Base-by-base conservation (phyloP, 2,113 vertebrate genomes). In the Piliocolobus tephrosceles region DNA sequence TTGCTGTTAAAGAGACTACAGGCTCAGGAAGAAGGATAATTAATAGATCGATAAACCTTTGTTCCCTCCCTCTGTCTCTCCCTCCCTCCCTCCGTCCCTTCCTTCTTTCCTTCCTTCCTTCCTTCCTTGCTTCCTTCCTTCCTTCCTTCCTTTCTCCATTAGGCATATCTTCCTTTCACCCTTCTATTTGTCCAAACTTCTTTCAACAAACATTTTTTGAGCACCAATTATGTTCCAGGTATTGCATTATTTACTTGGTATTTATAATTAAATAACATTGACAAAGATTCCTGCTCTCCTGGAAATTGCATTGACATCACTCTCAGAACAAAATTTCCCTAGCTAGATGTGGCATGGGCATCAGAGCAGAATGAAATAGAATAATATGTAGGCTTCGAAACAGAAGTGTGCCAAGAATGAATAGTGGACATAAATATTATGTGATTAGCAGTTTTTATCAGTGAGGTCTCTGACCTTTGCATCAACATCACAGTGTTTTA, bases 1-100 rank as follows among this genome's bases (percentile, higher is more conserved):
- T 89, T 86, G 32, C 32, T 95, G 2, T 81, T 83, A 96, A 91
- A 86, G 43, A 50, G 35, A 88, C 20, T 50, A 47, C 9, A 58
- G 25, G 1, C 70, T 58, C 3, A 82, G 40, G 38, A 91, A 70
- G 18, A 58, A 91, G 79, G 87, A 27, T 45, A 78, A 30, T n/a
- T 32, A 40, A 55, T 78, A 5, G 9, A 32, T 61, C 3, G 43
- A 72, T 27, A 58, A 72, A 32, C 22, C 30, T 38, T 92, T 57
- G 73, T 23, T 73, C 6, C 30, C 61, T 64, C 6, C 13, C 25
- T 64, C 13, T 13, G 0, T 50, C 47, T 4, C 13, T 1, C 27
- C 61, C 27, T 61, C 12, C 30, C 6, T 30, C 2, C 0, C 5
- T 30, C 2, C 11, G 5, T 55, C 1, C 52, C 18, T 18, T 17